phyloP scores from a whole-genome alignment of 2,888 invertebrate species.

The Heliconius erato region DNA sequence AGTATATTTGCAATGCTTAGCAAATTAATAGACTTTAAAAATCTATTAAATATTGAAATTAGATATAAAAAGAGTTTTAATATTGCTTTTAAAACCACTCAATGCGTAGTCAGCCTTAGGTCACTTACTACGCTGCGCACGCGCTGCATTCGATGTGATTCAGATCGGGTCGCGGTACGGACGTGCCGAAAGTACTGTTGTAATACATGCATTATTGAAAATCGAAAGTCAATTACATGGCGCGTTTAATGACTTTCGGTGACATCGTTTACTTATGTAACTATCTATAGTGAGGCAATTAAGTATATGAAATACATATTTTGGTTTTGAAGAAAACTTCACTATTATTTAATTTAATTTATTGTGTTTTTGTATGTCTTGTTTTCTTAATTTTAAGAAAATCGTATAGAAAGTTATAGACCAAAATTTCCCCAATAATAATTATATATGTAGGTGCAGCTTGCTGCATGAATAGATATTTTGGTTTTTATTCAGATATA shows the following conservation, averaged over 20 bases:
- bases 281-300: neutral
- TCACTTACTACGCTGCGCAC: slow-evolving; percentile 65
- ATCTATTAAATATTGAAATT: neutral
- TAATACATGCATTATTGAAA: slow-evolving; percentile 52
- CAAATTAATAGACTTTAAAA: neutral
- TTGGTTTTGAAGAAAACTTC: neutral
- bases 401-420: no score
- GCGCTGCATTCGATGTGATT: slow-evolving; percentile 55
- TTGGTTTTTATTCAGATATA: neutral
- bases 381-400: no score
- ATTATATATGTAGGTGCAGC: no score
- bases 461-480: neutral
- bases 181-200: slow-evolving; percentile 53
- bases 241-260: slow-evolving; percentile 6
- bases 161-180: slow-evolving; percentile 56
- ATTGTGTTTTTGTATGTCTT: neutral
- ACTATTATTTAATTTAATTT: neutral
- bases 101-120: slow-evolving; percentile 18
- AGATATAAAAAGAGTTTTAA: neutral
- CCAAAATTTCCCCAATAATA: no score
- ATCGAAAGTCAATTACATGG: slow-evolving; percentile 54
- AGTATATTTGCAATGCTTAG: neutral
- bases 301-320: neutral
- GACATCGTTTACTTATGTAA: slow-evolving; percentile 16
- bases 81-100: neutral